Base-by-base conservation (phyloP, 1,140 invertebrate genomes). In the Drosophila ohnishii region DNA sequence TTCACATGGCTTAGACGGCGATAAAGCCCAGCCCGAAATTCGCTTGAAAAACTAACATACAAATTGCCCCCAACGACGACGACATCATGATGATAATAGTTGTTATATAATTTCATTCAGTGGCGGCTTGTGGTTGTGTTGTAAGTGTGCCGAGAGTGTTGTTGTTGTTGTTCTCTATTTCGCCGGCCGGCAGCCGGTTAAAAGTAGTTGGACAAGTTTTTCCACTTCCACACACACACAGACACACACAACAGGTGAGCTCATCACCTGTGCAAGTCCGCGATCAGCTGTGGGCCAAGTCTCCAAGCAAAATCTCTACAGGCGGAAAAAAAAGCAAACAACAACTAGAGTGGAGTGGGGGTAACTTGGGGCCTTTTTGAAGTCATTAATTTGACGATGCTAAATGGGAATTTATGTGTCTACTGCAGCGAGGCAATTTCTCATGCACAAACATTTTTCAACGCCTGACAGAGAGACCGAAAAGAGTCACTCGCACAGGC, bases 361-460 rank as follows among this genome's bases (percentile, higher is more conserved):
- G 7, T 50, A 47, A 47, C 80, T 48, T 22, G 34, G 53, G 39
- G 55, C 56, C 28, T 40, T 81, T 86, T 80, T 80, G 62, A 66
- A 84, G 83, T 84, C 83, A 87, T 87, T 87, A 87, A 87, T 87
- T 88, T 87, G 83, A 80, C 80, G 84, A 74, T 80, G 84, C 65
- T 88, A 87, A 87, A 87, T 87, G 84, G 77, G 83, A 87, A 87
- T 87, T 87, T 88, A 87, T 87, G 84, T 77, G 83, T 88, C 83
- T 88, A 61, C 62, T 83, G 83, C 83, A 87, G 66, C 60, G 58
- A 85, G 22, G 66, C 67, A 70, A 82, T 87, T 83, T 82, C 75
- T 80, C 83, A 83, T 81, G 78, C 71, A 75, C 76, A 83, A 86
- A 86, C 83, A 86, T 86, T 86, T 87, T 75, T 86, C 83, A 86